Conservation (phyloP, 2,888 invertebrate species). For the Xestia sexstrigata region DNA sequence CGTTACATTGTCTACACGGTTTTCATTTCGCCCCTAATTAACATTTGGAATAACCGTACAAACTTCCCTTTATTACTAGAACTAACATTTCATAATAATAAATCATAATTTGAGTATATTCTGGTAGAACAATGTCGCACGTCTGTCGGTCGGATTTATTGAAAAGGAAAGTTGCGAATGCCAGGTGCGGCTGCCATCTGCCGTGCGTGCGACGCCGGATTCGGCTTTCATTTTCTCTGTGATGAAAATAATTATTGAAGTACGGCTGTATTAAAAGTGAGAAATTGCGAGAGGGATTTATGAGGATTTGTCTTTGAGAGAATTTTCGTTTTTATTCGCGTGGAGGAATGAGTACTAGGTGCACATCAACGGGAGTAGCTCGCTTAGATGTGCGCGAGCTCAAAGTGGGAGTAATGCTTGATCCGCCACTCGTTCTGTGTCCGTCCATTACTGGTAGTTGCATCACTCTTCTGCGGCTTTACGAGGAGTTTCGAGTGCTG, state of each 20-base stretch:
- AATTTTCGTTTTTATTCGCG: constrained; percentile 64
- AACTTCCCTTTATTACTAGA: constrained; percentile 59
- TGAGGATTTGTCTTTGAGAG: constrained; percentile 63
- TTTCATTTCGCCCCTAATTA: constrained; percentile 77
- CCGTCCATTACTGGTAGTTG: constrained; percentile 64
- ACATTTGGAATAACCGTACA: constrained; percentile 63
- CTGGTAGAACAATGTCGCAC: constrained; percentile 65
- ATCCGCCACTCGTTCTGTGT: constrained; percentile 71
- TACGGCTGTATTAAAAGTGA: constrained; percentile 69
- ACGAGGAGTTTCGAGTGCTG: constrained; percentile 66
- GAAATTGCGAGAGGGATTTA: constrained; percentile 62
- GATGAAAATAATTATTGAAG: constrained; percentile 75
- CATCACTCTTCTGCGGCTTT: constrained; percentile 71
- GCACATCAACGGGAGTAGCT: constrained; percentile 61
- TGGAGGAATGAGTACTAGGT: constrained; percentile 37
- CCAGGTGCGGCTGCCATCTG: constrained; percentile 79
- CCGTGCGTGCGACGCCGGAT: constrained; percentile 70
- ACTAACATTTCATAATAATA: constrained; percentile 65
- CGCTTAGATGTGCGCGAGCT: constrained; percentile 67
- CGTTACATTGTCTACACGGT: constrained; percentile 66
- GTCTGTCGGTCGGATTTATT: constrained; percentile 77
- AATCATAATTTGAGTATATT: constrained; percentile 70
- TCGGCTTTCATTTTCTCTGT: constrained; percentile 73
- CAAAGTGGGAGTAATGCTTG: constrained; percentile 70
- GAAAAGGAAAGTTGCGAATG: constrained; percentile 82